These are phyloP conservation scores for Muschampia staudingeri DNA, from an alignment of 2,888 invertebrate genomes.

Conservation along the genomic window DNA sequence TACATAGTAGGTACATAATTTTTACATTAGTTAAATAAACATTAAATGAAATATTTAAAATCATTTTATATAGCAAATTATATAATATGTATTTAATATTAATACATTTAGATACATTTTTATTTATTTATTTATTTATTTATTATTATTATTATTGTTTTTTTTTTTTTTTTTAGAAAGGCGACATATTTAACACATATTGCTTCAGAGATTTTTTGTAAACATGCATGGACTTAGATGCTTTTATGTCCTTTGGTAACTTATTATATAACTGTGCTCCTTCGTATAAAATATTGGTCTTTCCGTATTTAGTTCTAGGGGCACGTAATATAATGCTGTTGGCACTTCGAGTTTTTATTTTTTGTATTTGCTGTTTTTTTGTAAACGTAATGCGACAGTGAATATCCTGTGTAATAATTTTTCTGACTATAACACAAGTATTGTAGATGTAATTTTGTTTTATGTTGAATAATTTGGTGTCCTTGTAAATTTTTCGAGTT, in stretches of 20 bases:
- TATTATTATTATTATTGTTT: no score
- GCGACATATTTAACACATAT: not conserved
- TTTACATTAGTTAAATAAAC: no score
- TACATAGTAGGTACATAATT: no score
- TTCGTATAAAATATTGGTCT: not conserved
- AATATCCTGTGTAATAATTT: not conserved
- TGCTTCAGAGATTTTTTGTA: not conserved
- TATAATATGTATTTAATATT: no score
- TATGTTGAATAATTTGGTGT: not conserved
- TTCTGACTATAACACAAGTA: not conserved
- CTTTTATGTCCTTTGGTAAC: not conserved
- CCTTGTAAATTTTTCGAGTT: not conserved
- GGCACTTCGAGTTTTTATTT: not conserved
- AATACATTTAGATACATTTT: no score
- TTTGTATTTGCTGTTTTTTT: constrained; percentile 2
- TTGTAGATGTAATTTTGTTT: constrained; percentile 4
- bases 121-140: no score
- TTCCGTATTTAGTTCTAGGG: not conserved
- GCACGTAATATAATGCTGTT: not conserved
- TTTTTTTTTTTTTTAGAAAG: no score
- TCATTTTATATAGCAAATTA: no score
- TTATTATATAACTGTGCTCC: not conserved
- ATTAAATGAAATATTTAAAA: no score
- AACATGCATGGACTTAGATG: not conserved
- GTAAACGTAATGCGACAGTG: not conserved